Base-by-base conservation (phyloP, 2,797 vertebrate genomes). In the Poecilia velifera region DNA sequence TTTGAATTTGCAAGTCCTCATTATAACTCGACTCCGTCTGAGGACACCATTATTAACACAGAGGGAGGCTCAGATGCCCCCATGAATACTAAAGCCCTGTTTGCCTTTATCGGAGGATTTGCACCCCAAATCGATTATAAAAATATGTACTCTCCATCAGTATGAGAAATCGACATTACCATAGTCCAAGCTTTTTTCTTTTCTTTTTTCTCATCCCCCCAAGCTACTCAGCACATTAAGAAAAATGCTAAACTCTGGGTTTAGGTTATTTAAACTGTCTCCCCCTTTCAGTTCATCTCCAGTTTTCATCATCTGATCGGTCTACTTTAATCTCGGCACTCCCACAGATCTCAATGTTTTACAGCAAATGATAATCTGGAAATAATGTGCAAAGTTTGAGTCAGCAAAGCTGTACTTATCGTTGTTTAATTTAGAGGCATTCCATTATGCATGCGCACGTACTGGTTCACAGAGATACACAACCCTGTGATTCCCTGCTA, bases 131-230 rank as follows among this genome's bases (percentile, higher is more conserved):
- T 94, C 94, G 89, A 95, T 95, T 94, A 91, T 87, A 88, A 93
- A 95, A 94, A 96, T 95, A 95, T 96, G 94, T 95, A 93, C 92
- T 93, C 88, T 94, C 92, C 92, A 93, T 95, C 91, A 91, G 90
- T 90, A 92, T 91, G 88, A 91, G 89, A 92, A 93, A 86, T 90
- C 81, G 84, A 89, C 87, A 89, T 89, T 90, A 85, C 90, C 81
- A 85, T 79, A 91, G 88, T 91, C 79, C 79, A 90, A 88, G 84
- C 55, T 74, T 84, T 79, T 85, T 92, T 91, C 79, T 91, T 89
- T 8, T 8, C 2, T 49, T 4, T 46, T 46, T 47, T 47, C 16
- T 4, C 5, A 34, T 34, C 7, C 41, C 41, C 41, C 49, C 18
- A 86, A 75, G 86, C 75, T 51, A 90, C 83, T 94, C 91, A 92